Conservation (phyloP, 2,797 vertebrate genomes). For the Dromococcyx pavoninus region DNA sequence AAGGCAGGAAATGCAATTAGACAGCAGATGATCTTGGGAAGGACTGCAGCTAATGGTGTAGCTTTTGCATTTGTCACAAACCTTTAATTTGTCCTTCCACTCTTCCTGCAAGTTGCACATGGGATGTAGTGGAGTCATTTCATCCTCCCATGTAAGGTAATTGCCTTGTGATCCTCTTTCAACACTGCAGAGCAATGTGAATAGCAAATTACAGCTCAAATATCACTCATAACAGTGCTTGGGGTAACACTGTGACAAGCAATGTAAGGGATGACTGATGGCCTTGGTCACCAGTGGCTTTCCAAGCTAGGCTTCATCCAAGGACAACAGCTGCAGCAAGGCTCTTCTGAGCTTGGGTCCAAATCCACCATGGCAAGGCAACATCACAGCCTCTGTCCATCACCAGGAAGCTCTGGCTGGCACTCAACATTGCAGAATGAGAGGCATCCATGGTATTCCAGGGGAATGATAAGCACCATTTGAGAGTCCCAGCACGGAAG, state of each 20-base stretch:
- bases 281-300: background rate
- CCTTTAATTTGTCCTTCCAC: background rate
- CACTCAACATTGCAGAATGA: fast-evolving
- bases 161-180: conserved; percentile 10
- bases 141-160: conserved; percentile 31
- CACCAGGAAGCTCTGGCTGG: background rate
- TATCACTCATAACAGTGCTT: background rate
- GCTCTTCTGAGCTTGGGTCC: background rate
- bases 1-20: conserved; percentile 22
- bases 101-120: background rate
- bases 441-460: background rate
- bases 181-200: background rate
- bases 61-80: conserved; percentile 15
- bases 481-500: background rate
- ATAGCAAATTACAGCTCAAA: background rate
- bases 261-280: background rate
- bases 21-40: background rate
- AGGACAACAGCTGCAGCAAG: background rate
- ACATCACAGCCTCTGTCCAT: background rate
- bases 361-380: background rate
- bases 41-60: background rate
- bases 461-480: fast-evolving
- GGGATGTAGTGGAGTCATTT: background rate
- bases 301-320: background rate
- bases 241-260: background rate